These are phyloP conservation scores for Neopipo cinnamomea DNA, from an alignment of 2,113 vertebrate genomes.

Conservation along the genomic window DNA sequence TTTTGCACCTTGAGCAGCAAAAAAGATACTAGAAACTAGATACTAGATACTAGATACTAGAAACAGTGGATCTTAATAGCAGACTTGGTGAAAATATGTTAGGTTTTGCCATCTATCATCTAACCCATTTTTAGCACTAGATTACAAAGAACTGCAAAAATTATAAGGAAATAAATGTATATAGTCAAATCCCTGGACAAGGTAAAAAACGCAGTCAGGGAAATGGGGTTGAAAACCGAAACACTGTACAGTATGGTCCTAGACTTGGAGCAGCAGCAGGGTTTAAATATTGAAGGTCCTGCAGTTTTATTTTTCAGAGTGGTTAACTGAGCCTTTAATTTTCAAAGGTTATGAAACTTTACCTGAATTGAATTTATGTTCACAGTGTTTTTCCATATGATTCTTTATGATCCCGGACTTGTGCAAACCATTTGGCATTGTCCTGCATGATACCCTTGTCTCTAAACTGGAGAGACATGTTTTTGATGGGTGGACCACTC, in stretches of 20 bases:
- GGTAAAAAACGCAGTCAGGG: neutral
- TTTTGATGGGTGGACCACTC: no score
- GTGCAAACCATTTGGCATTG: neutral
- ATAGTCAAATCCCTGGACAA: neutral
- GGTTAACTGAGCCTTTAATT: neutral
- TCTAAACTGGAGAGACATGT: neutral
- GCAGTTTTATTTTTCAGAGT: neutral
- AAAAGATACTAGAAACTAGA: neutral
- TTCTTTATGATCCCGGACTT: neutral
- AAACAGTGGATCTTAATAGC: neutral
- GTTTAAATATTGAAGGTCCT: neutral
- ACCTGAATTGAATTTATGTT: neutral
- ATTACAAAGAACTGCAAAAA: neutral
- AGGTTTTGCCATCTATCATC: neutral
- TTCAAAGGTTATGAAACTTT: neutral
- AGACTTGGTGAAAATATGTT: neutral
- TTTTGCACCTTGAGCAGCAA: neutral
- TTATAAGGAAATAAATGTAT: neutral
- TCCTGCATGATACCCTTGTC: neutral
- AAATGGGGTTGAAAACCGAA: neutral
- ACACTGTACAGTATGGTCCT: no score
- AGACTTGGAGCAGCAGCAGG: neutral
- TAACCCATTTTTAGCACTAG: neutral
- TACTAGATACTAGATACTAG: neutral
- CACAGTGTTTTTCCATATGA: neutral